These are phyloP conservation scores for Neogale vison DNA, from an alignment of 2,113 vertebrate species.

Conservation along the genomic window DNA sequence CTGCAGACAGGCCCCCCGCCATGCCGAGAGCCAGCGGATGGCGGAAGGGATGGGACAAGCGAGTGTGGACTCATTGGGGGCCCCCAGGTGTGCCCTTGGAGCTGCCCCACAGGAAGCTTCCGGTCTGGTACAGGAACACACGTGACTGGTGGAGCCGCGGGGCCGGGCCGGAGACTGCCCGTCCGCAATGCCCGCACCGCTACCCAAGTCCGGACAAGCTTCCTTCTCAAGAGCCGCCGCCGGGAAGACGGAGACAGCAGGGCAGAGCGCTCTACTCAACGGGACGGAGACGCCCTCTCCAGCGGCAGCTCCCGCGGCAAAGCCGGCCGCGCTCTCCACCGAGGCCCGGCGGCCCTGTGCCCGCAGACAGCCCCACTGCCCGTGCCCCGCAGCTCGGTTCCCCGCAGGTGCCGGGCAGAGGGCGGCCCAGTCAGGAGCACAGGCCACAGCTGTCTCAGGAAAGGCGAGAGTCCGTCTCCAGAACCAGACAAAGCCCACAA, in stretches of 20 bases:
- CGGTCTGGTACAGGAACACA: fast-evolving
- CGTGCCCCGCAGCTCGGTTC: not conserved
- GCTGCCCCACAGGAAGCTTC: not conserved
- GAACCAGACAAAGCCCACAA: not conserved
- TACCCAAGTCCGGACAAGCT: fast-evolving
- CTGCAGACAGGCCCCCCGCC: too few species aligned
- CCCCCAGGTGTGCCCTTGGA: not conserved
- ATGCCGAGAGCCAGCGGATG: not conserved
- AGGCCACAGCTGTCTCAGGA: not conserved
- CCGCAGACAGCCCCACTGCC: not conserved
- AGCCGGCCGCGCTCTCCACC: not conserved
- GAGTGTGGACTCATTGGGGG: not conserved
- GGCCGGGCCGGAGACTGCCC: not conserved
- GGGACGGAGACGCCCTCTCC: not conserved
- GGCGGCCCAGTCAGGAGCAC: not conserved
- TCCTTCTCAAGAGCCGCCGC: not conserved
- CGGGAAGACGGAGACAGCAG: not conserved
- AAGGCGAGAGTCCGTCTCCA: not conserved
- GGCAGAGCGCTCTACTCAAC: too few species aligned
- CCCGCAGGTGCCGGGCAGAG: fast-evolving
- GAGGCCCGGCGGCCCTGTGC: too few species aligned
- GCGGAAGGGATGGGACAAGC: not conserved
- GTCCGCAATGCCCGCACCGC: not conserved
- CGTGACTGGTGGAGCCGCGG: not conserved
- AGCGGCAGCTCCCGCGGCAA: not conserved